phyloP scores from a whole-genome alignment of 2,888 invertebrate genomes.

The Iphiclides podalirius region DNA sequence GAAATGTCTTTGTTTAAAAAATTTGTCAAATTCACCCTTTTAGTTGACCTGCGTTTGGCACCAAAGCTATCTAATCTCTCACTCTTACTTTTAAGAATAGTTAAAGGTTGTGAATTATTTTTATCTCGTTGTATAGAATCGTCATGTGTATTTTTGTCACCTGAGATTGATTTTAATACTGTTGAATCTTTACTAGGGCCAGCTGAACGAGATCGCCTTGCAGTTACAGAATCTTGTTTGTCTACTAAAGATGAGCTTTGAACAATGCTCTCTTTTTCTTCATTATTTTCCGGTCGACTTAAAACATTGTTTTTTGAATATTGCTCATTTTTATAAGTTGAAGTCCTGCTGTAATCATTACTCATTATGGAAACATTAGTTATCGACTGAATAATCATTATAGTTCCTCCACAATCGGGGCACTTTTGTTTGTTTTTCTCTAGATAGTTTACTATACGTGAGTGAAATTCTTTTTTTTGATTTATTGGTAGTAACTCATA shows the following conservation, averaged over 20 bases:
- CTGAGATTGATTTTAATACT: slow-evolving; percentile 20
- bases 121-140: slow-evolving; percentile 24
- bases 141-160: slow-evolving; percentile 22
- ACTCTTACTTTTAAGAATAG: slow-evolving; percentile 49
- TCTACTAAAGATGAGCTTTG: slow-evolving; percentile 1
- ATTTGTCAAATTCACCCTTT: slow-evolving; percentile 59
- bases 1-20: slow-evolving; percentile 34
- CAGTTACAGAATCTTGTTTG: slow-evolving; percentile 12
- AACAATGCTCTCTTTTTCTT: slow-evolving; percentile 21
- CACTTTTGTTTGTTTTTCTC: slow-evolving; percentile 75
- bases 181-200: slow-evolving; percentile 14
- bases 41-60: slow-evolving; percentile 36
- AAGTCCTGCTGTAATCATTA: slow-evolving; percentile 2
- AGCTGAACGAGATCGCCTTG: slow-evolving; percentile 31
- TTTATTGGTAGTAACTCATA: slow-evolving; percentile 76
- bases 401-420: slow-evolving; percentile 65
- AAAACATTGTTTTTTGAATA: slow-evolving; percentile 15
- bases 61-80: slow-evolving; percentile 25
- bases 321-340: slow-evolving; percentile 13
- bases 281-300: slow-evolving; percentile 15
- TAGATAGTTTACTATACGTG: slow-evolving; percentile 69
- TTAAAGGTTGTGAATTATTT: slow-evolving; percentile 35
- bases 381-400: slow-evolving; percentile 56
- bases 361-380: slow-evolving; percentile 32
- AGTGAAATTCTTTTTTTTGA: slow-evolving; percentile 79